Conservation (phyloP, 1,140 invertebrate genomes). For the Leguminivora glycinivorella region DNA sequence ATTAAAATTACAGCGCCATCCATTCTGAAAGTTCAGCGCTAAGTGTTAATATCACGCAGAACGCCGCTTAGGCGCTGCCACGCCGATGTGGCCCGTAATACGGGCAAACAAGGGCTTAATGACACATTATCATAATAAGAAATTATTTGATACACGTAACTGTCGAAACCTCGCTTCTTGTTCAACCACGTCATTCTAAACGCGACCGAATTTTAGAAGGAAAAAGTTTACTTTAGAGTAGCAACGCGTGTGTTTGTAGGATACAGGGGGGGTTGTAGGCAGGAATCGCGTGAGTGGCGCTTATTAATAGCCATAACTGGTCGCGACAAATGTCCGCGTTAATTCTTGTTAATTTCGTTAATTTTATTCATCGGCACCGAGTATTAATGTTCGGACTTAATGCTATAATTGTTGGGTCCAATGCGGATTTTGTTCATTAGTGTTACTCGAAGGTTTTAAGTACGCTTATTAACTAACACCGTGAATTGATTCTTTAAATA, state of each 20-base stretch:
- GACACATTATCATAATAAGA: conserved; percentile 7
- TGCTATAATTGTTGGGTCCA: conserved; percentile 1
- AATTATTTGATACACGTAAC: neutral
- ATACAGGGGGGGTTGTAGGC: neutral
- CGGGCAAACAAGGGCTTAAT: neutral
- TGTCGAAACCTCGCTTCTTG: neutral
- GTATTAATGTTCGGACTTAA: conserved; percentile 8
- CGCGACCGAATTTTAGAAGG: neutral
- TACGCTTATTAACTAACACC: too few species aligned
- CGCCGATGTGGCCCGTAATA: neutral
- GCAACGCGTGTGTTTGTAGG: neutral
- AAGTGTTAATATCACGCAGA: conserved; percentile 27
- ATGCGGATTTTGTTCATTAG: conserved; percentile 3
- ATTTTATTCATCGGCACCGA: conserved; percentile 10
- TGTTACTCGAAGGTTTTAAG: too few species aligned
- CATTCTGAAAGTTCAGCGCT: conserved; percentile 1
- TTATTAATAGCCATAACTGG: conserved; percentile 24
- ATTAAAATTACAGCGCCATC: conserved; percentile 24
- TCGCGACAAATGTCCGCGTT: conserved; percentile 12
- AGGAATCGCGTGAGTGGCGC: neutral
- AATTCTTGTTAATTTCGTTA: conserved; percentile 29
- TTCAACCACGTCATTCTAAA: neutral
- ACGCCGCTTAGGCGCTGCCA: neutral
- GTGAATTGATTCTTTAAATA: too few species aligned
- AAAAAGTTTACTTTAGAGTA: neutral